A percentile compares a stretch with the other conserved stretches of the same genome.
phyloP scores from a whole-genome alignment of 2,113 vertebrate genomes.

The Phylloscopus trochiloides region DNA sequence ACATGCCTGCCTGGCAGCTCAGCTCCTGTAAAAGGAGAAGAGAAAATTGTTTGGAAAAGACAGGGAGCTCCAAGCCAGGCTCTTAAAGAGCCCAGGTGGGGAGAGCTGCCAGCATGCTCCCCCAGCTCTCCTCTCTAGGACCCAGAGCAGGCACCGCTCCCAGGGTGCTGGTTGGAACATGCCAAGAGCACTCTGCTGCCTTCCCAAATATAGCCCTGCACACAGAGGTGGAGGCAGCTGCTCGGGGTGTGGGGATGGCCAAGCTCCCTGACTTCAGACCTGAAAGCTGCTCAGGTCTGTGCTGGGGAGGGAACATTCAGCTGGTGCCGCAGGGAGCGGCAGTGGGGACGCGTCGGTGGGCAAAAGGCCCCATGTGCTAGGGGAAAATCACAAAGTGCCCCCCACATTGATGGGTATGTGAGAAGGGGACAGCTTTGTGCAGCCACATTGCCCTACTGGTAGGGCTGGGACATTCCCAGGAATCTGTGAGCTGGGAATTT shows the following conservation, averaged over 20 bases:
- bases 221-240: neutral
- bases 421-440: neutral
- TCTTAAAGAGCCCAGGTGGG: conserved; percentile 1
- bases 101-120: neutral
- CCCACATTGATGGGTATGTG: rapidly evolving
- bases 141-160: neutral
- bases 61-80: neutral
- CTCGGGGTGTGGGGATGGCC: neutral
- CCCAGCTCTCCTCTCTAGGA: neutral
- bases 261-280: rapidly evolving
- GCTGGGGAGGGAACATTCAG: neutral
- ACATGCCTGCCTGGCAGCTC: neutral
- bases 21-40: conserved; percentile 35
- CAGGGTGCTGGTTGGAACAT: neutral
- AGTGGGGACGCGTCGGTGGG: rapidly evolving
- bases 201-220: conserved; percentile 56
- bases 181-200: neutral
- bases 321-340: rapidly evolving
- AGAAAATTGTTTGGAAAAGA: neutral
- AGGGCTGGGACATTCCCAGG: neutral
- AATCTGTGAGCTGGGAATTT: neutral
- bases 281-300: neutral
- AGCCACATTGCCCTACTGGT: rapidly evolving
- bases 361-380: rapidly evolving
- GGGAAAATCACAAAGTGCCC: neutral